phyloP scores from a whole-genome alignment of 2,888 invertebrate genomes.

The Conistra vaccinii region DNA sequence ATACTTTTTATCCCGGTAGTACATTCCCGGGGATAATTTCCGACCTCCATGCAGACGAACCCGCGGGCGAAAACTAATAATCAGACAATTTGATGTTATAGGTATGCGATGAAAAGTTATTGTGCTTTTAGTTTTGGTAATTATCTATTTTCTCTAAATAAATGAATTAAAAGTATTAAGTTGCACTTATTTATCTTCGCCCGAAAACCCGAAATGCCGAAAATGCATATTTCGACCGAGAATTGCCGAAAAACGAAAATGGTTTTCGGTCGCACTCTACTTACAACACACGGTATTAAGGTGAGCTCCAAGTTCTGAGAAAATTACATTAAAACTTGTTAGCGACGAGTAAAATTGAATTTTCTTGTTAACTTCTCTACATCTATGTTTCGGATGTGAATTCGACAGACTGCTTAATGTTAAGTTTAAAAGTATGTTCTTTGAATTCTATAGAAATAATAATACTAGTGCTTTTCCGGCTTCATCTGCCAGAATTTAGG shows the following conservation, averaged over 20 bases:
- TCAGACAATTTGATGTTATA: background rate
- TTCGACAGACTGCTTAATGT: conserved; percentile 14
- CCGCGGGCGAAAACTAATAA: no score
- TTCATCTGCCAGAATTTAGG: background rate
- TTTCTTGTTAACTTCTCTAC: conserved; percentile 12
- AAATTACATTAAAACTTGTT: conserved; percentile 35
- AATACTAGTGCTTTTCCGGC: no score
- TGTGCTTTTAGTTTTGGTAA: background rate
- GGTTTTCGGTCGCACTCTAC: background rate
- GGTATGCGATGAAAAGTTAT: background rate
- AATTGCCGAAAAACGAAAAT: background rate
- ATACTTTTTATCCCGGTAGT: no score
- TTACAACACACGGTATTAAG: conserved; percentile 2
- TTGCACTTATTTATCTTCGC: no score
- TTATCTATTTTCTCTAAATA: background rate
- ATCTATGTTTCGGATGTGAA: conserved; percentile 30
- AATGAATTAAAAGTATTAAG: background rate
- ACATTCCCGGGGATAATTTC: no score
- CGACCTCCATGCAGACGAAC: no score
- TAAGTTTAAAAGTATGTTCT: background rate
- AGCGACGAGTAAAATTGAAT: conserved; percentile 35
- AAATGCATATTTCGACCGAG: background rate
- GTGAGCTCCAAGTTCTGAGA: conserved; percentile 25
- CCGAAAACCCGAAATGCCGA: background rate
- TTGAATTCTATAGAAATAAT: background rate